Conservation (phyloP, 2,888 invertebrate genomes). For the Eupithecia inturbata region DNA sequence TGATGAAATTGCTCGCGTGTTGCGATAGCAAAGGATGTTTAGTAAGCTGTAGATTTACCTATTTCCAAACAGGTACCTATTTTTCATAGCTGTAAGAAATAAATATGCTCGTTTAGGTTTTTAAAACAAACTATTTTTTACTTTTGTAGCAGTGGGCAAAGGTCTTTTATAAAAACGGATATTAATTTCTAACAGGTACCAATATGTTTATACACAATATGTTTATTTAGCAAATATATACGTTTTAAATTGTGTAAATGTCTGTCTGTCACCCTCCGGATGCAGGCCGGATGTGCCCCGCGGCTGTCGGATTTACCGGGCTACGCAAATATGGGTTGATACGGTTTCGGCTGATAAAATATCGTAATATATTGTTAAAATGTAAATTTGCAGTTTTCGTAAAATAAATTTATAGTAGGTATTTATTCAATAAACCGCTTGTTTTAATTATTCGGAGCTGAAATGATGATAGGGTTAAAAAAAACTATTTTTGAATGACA, state of each 20-base stretch:
- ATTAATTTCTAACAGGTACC: constrained; percentile 43
- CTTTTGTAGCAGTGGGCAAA: not conserved
- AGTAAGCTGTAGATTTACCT: not conserved
- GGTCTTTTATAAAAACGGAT: not conserved
- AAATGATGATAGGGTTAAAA: no score
- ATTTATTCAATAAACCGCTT: not conserved
- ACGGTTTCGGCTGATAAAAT: constrained; percentile 23
- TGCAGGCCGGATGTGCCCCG: constrained; percentile 49
- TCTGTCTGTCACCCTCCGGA: constrained; percentile 42
- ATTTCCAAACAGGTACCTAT: not conserved
- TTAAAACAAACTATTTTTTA: not conserved
- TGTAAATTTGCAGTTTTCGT: constrained; percentile 5
- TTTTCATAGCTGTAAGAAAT: not conserved
- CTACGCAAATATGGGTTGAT: constrained; percentile 30
- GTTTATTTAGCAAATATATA: constrained; percentile 50
- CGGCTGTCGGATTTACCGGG: constrained; percentile 40
- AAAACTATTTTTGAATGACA: no score
- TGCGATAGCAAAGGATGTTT: constrained; percentile 39
- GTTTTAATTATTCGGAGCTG: not conserved
- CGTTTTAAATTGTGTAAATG: constrained; percentile 45
- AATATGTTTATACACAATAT: constrained; percentile 24
- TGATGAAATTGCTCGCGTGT: constrained; percentile 58
- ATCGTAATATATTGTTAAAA: constrained; percentile 16
- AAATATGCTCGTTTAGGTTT: not conserved
- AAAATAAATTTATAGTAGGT: not conserved